Evolutionary conservation across 2,888 invertebrate genomes (phyloP).

Genomic region (Geotrupes spiniger): DNA sequence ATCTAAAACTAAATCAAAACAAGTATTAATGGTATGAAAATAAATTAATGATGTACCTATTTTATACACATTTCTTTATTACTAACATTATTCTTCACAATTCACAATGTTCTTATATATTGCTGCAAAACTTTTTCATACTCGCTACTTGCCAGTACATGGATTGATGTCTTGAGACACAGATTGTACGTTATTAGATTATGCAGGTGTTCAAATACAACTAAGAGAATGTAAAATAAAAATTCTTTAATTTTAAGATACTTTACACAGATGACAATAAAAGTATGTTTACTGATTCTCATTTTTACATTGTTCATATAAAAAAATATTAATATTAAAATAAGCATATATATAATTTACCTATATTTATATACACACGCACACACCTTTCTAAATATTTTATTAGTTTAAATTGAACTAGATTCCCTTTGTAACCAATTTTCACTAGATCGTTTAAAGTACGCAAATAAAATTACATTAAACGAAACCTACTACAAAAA

Average conservation of each 20-base stretch:
- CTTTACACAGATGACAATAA: constrained; percentile 7
- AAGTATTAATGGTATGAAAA: constrained; percentile 6
- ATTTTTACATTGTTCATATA: constrained; percentile 13
- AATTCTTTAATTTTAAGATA: constrained; percentile 5
- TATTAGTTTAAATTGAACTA: not conserved
- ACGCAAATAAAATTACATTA: constrained; percentile 13
- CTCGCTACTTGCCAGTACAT: not conserved
- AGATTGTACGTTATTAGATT: not conserved
- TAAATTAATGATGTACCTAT: constrained; percentile 5
- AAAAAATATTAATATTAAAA: constrained; percentile 20
- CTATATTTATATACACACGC: constrained; percentile 4
- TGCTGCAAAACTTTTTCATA: not conserved
- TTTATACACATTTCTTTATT: too few relatives aligned
- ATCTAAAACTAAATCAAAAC: constrained; percentile 2
- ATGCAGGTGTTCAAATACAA: not conserved
- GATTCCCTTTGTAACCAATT: not conserved
- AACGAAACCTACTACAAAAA: constrained; percentile 18
- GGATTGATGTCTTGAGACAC: not conserved
- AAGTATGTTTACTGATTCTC: constrained; percentile 2
- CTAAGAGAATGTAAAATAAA: not conserved
- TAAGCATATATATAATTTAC: constrained; percentile 17
- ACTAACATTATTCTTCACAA: too few relatives aligned
- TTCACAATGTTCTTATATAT: not conserved
- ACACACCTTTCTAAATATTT: constrained; percentile 3
- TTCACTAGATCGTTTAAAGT: constrained; percentile 23